Base-by-base conservation (phyloP, 2,797 vertebrate genomes). In the Liparis tanakae region DNA sequence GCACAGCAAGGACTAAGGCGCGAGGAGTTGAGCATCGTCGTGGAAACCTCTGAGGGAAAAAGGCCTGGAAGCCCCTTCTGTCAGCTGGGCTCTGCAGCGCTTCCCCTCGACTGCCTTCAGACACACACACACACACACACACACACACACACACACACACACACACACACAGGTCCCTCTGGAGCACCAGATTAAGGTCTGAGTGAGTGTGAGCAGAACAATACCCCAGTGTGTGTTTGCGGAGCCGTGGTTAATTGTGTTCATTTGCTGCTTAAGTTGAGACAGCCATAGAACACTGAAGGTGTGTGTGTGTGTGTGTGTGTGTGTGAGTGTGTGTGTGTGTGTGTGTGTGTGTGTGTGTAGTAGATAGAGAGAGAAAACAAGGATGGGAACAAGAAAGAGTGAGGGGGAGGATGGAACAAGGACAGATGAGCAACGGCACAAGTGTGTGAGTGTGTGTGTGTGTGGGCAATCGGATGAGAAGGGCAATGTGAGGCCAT, bases 181-280 rank as follows among this genome's bases (percentile, higher is more conserved):
- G 88, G 92, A 93, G 87, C 79, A 87, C 77, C 83, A 88, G 89
- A 94, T 94, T 94, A 93, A 92, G 91, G 93, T 91, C 91, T 92
- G 91, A 90, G 80, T 88, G 88, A 93, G 89, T 89, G 87, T 88
- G 89, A 87, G 92, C 93, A 92, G 92, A 94, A 94, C 93, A 94
- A 95, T 94, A 91, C 94, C 93, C 92, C 87, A 80, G 92, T 94
- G 93, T 91, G 92, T 89, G 91, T 92, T 87, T 91, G 90, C 66
- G 77, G 85, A 90, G 88, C 91, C 90, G 87, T 95, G 94, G 90
- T 89, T 94, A 94, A 94, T 95, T 94, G 92, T 93, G 91, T 94
- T 95, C 93, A 94, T 95, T 95, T 95, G 93, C 94, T 94, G 94
- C 94, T 94, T 91, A 93, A 91, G 87, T 94, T 94, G 93, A 92